These are phyloP conservation scores for Hypercompe scribonia DNA, from an alignment of 2,888 invertebrate species.

Conservation along the genomic window DNA sequence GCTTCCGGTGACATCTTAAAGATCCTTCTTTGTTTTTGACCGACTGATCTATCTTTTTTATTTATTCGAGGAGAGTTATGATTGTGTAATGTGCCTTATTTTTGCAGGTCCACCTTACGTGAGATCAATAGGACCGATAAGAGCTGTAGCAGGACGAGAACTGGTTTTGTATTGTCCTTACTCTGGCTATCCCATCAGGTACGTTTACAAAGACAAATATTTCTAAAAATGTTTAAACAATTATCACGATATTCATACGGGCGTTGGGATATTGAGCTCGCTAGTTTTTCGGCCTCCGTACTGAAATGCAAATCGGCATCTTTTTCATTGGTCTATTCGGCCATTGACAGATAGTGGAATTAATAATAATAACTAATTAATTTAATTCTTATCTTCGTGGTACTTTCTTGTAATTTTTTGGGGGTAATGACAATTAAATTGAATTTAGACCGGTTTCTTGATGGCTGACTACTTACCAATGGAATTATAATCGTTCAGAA, in stretches of 20 bases:
- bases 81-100: slow-evolving; percentile 15
- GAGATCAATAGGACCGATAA: slow-evolving; percentile 90
- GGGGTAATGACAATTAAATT: not conserved
- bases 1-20: no score
- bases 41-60: not conserved
- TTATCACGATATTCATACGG: no score
- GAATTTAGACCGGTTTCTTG: not conserved
- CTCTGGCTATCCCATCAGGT: slow-evolving; percentile 93
- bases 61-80: not conserved
- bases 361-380: not conserved
- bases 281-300: no score
- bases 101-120: slow-evolving; percentile 91
- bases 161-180: slow-evolving; percentile 93
- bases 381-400: no score
- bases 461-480: not conserved
- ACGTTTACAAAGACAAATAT: slow-evolving; percentile 23
- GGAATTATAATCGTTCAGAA: no score
- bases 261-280: no score
- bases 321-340: no score
- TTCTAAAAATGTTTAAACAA: not conserved
- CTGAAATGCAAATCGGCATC: no score
- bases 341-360: not conserved
- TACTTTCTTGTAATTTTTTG: not conserved
- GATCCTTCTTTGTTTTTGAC: not conserved
- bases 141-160: slow-evolving; percentile 93